Conservation (phyloP, 2,797 vertebrate genomes). For the Coranthus polyacanthus region DNA sequence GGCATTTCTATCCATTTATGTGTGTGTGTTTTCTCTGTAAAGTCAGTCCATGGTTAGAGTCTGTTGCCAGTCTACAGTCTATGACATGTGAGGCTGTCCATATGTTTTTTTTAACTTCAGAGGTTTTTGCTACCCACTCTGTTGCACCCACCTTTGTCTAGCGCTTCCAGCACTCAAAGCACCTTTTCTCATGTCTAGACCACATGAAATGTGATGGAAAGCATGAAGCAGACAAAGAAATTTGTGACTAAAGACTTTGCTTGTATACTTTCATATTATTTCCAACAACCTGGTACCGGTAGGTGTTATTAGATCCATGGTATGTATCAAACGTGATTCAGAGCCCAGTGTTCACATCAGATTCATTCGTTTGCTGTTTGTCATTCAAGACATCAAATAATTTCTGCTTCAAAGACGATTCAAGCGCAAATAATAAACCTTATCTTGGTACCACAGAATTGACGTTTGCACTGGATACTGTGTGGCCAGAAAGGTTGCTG, state of each 20-base stretch:
- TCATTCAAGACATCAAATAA: no score
- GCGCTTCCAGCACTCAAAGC: not conserved
- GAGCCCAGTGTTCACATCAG: no score
- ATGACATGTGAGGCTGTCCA: fast-evolving
- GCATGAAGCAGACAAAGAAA: conserved; percentile 3
- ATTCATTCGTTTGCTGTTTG: no score
- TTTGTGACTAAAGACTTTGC: not conserved
- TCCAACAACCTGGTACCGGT: no score
- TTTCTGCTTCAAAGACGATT: no score
- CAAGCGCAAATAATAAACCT: not conserved
- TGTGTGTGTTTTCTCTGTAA: not conserved
- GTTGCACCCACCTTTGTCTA: not conserved
- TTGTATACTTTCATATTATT: not conserved
- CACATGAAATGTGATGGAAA: conserved; percentile 35
- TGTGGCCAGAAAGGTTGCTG: not conserved
- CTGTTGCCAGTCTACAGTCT: not conserved
- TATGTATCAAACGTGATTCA: no score
- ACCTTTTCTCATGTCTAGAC: conserved; percentile 25
- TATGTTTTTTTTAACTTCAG: not conserved
- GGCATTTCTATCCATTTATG: not conserved
- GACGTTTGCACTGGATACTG: conserved; percentile 7
- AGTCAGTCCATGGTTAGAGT: not conserved
- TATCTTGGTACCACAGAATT: not conserved
- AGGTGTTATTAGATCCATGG: no score
- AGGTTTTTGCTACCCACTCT: not conserved